These are phyloP conservation scores for Pristionchus arcanus DNA, from an alignment of 2,888 invertebrate species.

Conservation along the genomic window DNA sequence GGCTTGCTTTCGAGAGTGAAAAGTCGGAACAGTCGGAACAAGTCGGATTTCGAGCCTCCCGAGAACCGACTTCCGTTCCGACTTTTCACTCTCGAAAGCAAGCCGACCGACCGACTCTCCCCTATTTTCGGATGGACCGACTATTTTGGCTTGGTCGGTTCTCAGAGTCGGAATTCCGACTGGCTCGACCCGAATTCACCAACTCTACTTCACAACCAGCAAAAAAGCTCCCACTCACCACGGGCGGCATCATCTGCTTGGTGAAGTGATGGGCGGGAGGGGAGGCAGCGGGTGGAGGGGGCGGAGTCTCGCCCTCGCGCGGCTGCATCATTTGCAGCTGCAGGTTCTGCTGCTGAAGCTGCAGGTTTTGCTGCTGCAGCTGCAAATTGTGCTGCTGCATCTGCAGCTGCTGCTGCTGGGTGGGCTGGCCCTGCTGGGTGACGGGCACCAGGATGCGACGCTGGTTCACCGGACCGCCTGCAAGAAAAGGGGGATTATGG, in stretches of 20 bases:
- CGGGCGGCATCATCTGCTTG: not conserved
- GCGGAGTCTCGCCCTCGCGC: constrained; percentile 7
- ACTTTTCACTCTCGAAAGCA: too few species aligned
- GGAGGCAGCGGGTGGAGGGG: constrained; percentile 5
- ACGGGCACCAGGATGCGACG: constrained; percentile 51
- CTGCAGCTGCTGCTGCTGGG: not conserved
- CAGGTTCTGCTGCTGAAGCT: not conserved
- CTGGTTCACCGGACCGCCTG: constrained; percentile 38
- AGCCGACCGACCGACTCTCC: too few species aligned
- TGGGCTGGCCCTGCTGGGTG: not conserved
- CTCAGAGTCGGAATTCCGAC: too few species aligned
- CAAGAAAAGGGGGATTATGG: not conserved
- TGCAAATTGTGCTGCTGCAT: not conserved
- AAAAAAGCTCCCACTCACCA: too few species aligned
- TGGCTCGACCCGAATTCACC: too few species aligned
- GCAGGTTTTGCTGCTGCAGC: not conserved
- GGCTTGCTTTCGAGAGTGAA: too few species aligned
- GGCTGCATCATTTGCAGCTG: constrained; percentile 24
- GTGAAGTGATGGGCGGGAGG: not conserved
- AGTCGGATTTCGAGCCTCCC: too few species aligned
- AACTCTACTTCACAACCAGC: too few species aligned
- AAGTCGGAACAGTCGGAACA: too few species aligned
- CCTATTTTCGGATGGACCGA: too few species aligned
- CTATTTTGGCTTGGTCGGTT: too few species aligned
- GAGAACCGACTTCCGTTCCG: too few species aligned